These are phyloP conservation scores for Trichogramma pretiosum DNA, from an alignment of 1,140 invertebrate genomes.

Conservation along the genomic window DNA sequence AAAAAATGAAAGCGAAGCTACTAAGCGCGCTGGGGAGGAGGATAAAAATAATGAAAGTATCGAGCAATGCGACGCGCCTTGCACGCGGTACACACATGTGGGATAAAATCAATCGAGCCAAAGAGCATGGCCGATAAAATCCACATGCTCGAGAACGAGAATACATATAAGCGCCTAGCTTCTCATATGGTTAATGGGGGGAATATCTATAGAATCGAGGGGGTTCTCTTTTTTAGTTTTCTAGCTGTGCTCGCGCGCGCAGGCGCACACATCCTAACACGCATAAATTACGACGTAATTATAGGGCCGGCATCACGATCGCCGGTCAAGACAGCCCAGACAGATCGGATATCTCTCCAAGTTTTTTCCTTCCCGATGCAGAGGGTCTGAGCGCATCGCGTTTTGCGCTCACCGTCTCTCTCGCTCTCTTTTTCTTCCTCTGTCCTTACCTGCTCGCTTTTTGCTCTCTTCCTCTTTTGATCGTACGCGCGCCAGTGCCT, in stretches of 20 bases:
- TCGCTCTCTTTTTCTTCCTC: background rate
- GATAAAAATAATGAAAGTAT: too few relatives aligned
- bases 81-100: too few relatives aligned
- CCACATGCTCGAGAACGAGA: conserved; percentile 24
- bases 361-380: too few relatives aligned
- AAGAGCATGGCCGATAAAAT: conserved; percentile 23
- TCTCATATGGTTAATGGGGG: too few relatives aligned
- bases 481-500: too few relatives aligned
- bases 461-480: background rate
- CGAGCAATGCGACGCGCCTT: conserved; percentile 8
- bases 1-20: too few relatives aligned
- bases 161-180: too few relatives aligned
- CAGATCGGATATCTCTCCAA: conserved; percentile 31
- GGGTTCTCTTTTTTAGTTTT: too few relatives aligned
- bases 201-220: too few relatives aligned
- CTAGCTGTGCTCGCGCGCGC: conserved; percentile 10
- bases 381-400: too few relatives aligned
- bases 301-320: conserved; percentile 39
- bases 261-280: conserved; percentile 33
- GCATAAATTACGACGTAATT: conserved; percentile 45
- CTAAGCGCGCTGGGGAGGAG: background rate
- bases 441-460: background rate
- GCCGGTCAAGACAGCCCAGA: conserved; percentile 26
- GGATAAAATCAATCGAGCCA: conserved; percentile 26
- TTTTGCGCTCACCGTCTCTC: too few relatives aligned